Evolutionary conservation across 2,113 vertebrate genomes (phyloP), one percentile per base, ranked within the genome.

Genomic region (Crotalus helleri): DNA sequence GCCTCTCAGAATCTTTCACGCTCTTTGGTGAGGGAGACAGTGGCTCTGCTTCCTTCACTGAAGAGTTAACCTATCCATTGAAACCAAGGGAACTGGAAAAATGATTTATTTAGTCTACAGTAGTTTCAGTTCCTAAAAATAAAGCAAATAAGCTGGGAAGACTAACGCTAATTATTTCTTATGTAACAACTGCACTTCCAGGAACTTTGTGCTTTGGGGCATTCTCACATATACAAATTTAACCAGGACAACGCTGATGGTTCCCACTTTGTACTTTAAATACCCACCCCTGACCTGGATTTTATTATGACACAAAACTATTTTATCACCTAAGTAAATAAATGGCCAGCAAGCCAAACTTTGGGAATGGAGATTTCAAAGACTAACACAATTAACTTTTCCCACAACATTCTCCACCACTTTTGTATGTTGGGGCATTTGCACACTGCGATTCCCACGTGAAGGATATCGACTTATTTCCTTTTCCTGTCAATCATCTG

Each of bases 371-470:
- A 96, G 94, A 97, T 96, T 97, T 96, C 95, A 91, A 97, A 97
- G 95, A 97, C 98, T 97, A 97, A 97, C 95, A 98, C 98, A 98
- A 98, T 98, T 97, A 98, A 98, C 97, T 98, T 98, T 99, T 98
- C 98, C 98, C 98, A 98, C 97, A 98, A 98, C 97, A 97, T 97
- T 90, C 24, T 86, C 46, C 97, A 97, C 97, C 93, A 95, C 96
- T 96, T 94, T 97, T 98, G 98, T 98, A 97, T 96, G 98, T 98
- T 95, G 96, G 97, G 97, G 97, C 97, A 97, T 97, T 98, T 98
- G 97, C 98, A 98, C 99, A 98, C 98, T 98, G 98, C 98, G 98
- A 98, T 99, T 99, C 98, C 99, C 99, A 99, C 95, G 98, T 99
- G 98, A 99, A 99, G 98, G 97, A 97, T 98, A 98, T 98, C 98